Base-by-base conservation (phyloP, 2,113 vertebrate species). In the Heterotilapia buettikoferi region DNA sequence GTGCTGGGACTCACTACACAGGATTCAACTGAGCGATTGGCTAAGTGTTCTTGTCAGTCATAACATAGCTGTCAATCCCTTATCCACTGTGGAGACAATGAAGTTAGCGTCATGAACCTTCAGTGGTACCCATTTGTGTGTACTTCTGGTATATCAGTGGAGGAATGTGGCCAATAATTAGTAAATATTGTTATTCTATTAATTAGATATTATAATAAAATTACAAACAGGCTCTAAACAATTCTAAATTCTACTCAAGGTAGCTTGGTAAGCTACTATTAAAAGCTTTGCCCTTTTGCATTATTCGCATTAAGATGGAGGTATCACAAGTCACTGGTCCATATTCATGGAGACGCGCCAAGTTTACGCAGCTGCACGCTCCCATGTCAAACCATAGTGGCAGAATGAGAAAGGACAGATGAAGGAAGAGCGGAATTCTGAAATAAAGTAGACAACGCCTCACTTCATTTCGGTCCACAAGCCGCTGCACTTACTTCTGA, bases 41-140 rank as follows among this genome's bases (percentile, higher is more conserved):
- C 94, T 92, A 90, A 87, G 14, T 88, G 63, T 86, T 53, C 90
- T 89, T 96, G 96, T 96, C 96, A 96, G 90, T 97, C 96, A 96
- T 90, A 94, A 89, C 56, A 86, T 85, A 88, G 86, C 90, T 92
- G 95, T 93, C 96, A 96, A 96, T 95, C 91, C 93, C 71, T 92
- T 87, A 89, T 93, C 89, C 88, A 90, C 93, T 88, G 90, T 90
- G 43, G 73, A 90, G 81, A 92, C 89, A 89, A 89, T 89, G 82
- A 88, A 85, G 84, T 21, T 9, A 87, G 68, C 73, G 2, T 63
- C 45, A 5, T 76, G 43, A 87, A 19, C 6, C 54, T 85, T n/a
- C 40, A 63, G 50, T 47, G 50, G 19, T 81, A 19, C 11, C 3
- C 7, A 38, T 57, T 18, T 19, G 14, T 29, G 6, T 4, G 9